A percentile compares a stretch with the other conserved stretches of the same genome.
These are phyloP conservation scores for Hyalella azteca DNA, from an alignment of 2,888 invertebrate genomes.

Conservation along the genomic window DNA sequence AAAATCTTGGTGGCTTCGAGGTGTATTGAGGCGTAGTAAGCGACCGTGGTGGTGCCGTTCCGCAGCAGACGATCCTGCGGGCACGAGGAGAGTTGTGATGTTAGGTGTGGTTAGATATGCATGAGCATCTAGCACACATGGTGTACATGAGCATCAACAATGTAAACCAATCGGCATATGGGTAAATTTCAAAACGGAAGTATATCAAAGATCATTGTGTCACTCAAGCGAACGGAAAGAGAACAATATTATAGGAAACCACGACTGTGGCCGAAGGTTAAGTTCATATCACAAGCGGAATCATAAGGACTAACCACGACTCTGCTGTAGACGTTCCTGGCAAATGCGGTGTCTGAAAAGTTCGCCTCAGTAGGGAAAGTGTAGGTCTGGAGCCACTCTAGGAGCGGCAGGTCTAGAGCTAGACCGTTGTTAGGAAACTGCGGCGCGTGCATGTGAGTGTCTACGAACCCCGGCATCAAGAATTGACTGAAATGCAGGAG, in stretches of 20 bases:
- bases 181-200: no score
- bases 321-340: slow-evolving; percentile 73
- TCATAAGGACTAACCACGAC: slow-evolving; percentile 73
- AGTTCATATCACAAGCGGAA: no score
- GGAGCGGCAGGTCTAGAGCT: slow-evolving; percentile 77
- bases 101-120: no score
- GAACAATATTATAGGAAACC: no score
- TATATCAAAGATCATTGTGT: no score
- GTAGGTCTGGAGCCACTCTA: slow-evolving; percentile 85
- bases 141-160: no score
- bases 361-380: slow-evolving; percentile 83
- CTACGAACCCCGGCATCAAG: slow-evolving; percentile 85
- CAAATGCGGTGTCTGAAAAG: slow-evolving; percentile 74
- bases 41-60: slow-evolving; percentile 86
- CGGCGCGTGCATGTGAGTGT: slow-evolving; percentile 88
- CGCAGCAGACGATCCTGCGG: slow-evolving; percentile 70
- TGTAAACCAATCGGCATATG: no score
- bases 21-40: slow-evolving; percentile 84
- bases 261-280: no score
- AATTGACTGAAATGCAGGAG: slow-evolving; percentile 68
- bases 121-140: no score
- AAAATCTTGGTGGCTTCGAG: slow-evolving; percentile 74
- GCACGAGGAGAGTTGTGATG: no score
- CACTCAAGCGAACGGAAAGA: no score
- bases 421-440: slow-evolving; percentile 86